Conservation (phyloP, 2,113 vertebrate species). For the Ornithorhynchus anatinus region DNA sequence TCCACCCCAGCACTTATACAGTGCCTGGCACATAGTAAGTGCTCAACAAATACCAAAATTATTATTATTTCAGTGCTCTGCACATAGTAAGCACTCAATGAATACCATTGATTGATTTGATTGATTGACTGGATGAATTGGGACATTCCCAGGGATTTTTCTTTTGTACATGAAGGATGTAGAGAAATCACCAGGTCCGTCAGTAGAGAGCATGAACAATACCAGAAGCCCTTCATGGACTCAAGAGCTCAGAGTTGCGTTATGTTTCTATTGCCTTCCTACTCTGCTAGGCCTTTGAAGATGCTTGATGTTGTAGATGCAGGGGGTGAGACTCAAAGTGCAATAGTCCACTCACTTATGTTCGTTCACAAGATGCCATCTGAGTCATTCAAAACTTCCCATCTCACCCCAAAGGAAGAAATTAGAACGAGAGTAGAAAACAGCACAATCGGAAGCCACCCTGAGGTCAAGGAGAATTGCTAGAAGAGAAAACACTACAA, state of each 20-base stretch:
- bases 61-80: no score
- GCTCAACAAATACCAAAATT: no score
- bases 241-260: not conserved
- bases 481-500: not conserved
- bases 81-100: no score
- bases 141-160: no score
- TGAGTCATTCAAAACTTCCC: rapidly evolving
- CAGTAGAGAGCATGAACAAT: rapidly evolving
- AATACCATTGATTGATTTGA: no score
- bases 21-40: no score
- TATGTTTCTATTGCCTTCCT: no score
- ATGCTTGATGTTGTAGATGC: not conserved
- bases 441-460: no score
- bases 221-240: not conserved
- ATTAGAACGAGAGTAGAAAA: not conserved
- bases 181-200: not conserved
- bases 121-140: no score
- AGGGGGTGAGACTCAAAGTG: rapidly evolving
- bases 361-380: not conserved
- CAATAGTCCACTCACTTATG: not conserved
- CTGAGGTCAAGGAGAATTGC: not conserved
- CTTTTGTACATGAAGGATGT: no score
- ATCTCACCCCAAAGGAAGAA: not conserved
- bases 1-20: no score
- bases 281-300: not conserved